Conservation (phyloP, 1,140 invertebrate species). For the Lamellibrachia luymesi region DNA sequence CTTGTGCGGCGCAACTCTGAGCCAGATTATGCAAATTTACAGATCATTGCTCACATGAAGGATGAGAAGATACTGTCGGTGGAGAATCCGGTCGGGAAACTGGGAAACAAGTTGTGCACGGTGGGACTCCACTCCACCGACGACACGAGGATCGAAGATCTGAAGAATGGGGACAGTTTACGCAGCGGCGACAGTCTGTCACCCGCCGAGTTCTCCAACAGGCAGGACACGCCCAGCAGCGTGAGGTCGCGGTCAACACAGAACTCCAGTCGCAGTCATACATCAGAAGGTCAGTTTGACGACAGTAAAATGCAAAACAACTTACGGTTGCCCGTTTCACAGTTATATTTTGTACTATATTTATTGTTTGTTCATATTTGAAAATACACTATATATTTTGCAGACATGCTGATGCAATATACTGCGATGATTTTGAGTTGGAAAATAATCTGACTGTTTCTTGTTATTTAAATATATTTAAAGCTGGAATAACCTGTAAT, state of each 20-base stretch:
- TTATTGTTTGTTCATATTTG: no score
- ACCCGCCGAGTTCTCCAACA: conserved; percentile 17
- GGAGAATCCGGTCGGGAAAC: conserved; percentile 8
- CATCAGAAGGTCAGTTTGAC: conserved; percentile 21
- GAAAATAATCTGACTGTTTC: no score
- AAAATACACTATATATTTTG: no score
- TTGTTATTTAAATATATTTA: no score
- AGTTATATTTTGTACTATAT: no score
- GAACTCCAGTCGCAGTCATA: conserved; percentile 24
- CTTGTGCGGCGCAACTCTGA: conserved; percentile 35
- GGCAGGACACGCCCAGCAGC: conserved; percentile 29
- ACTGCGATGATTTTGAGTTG: no score
- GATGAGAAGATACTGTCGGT: conserved; percentile 2
- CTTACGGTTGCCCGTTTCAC: no score
- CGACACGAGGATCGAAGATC: conserved; percentile 3
- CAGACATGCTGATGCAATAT: no score
- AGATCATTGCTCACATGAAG: conserved; percentile 21
- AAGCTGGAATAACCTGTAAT: no score
- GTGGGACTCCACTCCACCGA: neutral
- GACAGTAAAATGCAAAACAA: no score
- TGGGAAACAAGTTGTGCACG: neutral
- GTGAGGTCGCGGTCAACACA: conserved; percentile 27
- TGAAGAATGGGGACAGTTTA: conserved; percentile 21
- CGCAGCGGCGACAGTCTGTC: conserved; percentile 26
- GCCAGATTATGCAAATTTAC: conserved; percentile 53